A percentile compares a stretch with the other conserved stretches of the same genome.
Evolutionary conservation across 1,140 invertebrate species (phyloP).

Genomic region (Lordiphosa clarofinis): DNA sequence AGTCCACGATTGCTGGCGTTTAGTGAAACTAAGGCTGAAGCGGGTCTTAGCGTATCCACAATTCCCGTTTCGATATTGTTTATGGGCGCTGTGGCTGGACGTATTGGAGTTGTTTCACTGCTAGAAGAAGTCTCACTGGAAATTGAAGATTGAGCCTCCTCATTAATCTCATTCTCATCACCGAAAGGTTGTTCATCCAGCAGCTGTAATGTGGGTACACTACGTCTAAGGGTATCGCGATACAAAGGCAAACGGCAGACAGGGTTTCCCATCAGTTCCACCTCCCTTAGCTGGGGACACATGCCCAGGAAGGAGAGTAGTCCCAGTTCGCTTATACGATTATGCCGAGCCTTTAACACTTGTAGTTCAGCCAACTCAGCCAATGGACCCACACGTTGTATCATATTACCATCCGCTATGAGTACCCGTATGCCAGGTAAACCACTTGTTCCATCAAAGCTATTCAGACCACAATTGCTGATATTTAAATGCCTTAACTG

Average conservation of each 20-base stretch:
- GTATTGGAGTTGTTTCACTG: conserved; percentile 12
- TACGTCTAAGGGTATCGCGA: conserved; percentile 67
- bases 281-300: conserved; percentile 77
- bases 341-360: conserved; percentile 61
- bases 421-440: conserved; percentile 82
- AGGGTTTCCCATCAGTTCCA: conserved; percentile 79
- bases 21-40: conserved; percentile 29
- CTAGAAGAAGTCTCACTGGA: conserved; percentile 53
- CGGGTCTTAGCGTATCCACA: not conserved
- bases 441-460: conserved; percentile 84
- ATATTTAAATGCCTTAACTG: conserved; percentile 83
- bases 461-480: conserved; percentile 83
- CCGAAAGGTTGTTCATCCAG: conserved; percentile 77
- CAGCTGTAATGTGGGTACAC: conserved; percentile 75
- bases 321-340: conserved; percentile 79
- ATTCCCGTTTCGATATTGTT: conserved; percentile 4
- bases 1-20: conserved; percentile 28
- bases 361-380: conserved; percentile 71
- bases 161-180: conserved; percentile 4
- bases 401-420: conserved; percentile 83
- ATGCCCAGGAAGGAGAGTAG: conserved; percentile 79
- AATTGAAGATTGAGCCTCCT: conserved; percentile 44
- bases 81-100: conserved; percentile 52
- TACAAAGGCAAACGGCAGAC: conserved; percentile 75
- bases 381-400: conserved; percentile 82